Base-by-base conservation (phyloP, 2,797 vertebrate genomes). In the Lateolabrax maculatus region DNA sequence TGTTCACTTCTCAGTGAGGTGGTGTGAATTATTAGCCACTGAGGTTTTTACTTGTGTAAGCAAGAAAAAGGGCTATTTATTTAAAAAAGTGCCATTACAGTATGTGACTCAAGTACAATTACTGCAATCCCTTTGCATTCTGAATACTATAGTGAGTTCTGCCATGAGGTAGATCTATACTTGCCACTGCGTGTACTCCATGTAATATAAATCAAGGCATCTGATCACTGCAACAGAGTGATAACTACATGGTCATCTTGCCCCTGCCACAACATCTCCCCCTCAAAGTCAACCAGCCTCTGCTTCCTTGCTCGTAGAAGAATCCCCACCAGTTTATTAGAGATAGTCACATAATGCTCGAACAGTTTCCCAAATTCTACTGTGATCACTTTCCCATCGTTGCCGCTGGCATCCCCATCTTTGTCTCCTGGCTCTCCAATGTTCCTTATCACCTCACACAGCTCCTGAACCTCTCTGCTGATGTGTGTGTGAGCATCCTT, bases 201-300 rank as follows among this genome's bases (percentile, higher is more conserved):
- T 62, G 18, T 8, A 61, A n/a, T 15, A 25, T 51, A 11, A 67
- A 55, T 71, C 12, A 80, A 60, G 62, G 75, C 52, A 79, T 62
- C 13, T 58, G 46, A 11, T 95, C 87, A 95, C 9, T 94, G 80
- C 58, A 96, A 71, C 81, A 98, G 91, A 73, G 94, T 96, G 80
- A 98, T 97, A 70, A 96, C 34, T 25, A 96, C 92, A 1, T 89
- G 84, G 83, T 98, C 94, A 87, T 98, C 96, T 91, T 95, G 95
- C 81, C 97, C 96, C 93, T 98, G 97, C 97, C 97, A 98, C 74
- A 98, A 93, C 97, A 98, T 98, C 93, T 98, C 97, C 48, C 97
- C 97, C 70, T 98, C 94, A 86, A 98, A 98, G 58, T 93, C 90
- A 66, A 98, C 92, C 83, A 97, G 94, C 18, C 95, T 92, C 1